Conservation (phyloP, 1,140 invertebrate species). For the Drosophila nigromelanica region DNA sequence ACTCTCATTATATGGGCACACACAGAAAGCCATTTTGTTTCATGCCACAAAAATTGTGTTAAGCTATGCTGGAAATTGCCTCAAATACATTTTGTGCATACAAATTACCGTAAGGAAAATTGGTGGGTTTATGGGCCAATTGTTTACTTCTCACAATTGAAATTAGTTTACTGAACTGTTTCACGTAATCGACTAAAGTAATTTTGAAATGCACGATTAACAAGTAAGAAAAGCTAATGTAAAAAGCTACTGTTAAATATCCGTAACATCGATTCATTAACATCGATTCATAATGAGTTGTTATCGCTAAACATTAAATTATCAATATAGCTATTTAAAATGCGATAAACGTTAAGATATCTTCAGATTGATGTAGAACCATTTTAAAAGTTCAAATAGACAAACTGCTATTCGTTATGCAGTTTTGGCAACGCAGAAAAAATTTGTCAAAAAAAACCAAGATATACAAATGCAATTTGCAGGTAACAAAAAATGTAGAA, state of each 20-base stretch:
- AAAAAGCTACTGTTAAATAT: too few relatives aligned
- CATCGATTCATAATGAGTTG: too few relatives aligned
- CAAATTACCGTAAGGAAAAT: not conserved
- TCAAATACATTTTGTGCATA: conserved; percentile 20
- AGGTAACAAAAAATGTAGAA: conserved; percentile 40
- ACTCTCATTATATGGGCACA: conserved; percentile 22
- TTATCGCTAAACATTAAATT: too few relatives aligned
- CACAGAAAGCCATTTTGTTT: conserved; percentile 12
- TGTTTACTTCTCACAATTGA: conserved; percentile 5
- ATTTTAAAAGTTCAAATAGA: not conserved
- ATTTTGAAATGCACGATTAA: not conserved
- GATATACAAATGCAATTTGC: conserved; percentile 50
- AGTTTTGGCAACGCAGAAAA: not conserved
- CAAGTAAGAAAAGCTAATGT: too few relatives aligned
- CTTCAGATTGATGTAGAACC: too few relatives aligned
- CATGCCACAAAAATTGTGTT: conserved; percentile 1
- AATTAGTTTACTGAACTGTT: not conserved
- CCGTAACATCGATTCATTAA: too few relatives aligned
- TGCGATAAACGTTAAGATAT: too few relatives aligned
- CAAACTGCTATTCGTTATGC: not conserved
- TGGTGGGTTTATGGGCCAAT: not conserved
- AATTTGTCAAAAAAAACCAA: not conserved
- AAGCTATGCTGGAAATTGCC: conserved; percentile 14
- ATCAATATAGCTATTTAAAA: too few relatives aligned
- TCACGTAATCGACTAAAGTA: too few relatives aligned